These are phyloP conservation scores for Enteromius radiatus DNA, from an alignment of 2,797 vertebrate genomes.

Conservation along the genomic window DNA sequence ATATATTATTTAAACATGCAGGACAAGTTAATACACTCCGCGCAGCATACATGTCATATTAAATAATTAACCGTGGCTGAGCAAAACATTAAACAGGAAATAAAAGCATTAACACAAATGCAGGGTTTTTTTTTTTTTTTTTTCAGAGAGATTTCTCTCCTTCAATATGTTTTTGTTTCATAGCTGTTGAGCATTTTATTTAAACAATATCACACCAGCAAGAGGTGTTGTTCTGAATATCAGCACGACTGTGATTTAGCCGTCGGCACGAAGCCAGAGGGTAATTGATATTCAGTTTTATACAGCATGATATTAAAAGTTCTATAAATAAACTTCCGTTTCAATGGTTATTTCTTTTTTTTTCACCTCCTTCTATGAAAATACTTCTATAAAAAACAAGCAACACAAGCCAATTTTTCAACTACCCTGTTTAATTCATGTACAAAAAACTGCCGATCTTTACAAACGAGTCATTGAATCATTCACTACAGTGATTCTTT, in stretches of 20 bases:
- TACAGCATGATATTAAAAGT: neutral
- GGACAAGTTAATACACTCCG: slow-evolving; percentile 54
- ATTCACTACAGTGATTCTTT: neutral
- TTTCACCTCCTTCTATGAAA: neutral
- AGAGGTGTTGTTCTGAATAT: slow-evolving; percentile 19
- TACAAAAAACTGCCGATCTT: neutral
- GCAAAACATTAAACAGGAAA: slow-evolving; percentile 52
- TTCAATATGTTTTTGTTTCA: slow-evolving; percentile 11
- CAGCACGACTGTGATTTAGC: slow-evolving; percentile 5
- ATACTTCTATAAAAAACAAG: neutral
- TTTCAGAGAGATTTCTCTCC: slow-evolving; percentile 22
- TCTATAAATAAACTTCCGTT: neutral
- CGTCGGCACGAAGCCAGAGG: neutral
- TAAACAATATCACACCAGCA: slow-evolving; percentile 1
- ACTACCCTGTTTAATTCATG: neutral
- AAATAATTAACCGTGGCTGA: slow-evolving; percentile 55
- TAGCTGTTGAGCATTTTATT: slow-evolving; percentile 39
- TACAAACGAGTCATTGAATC: neutral
- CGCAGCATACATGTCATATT: slow-evolving; percentile 51
- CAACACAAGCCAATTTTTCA: neutral
- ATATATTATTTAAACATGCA: slow-evolving; percentile 62
- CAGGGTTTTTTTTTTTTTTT: slow-evolving; percentile 23
- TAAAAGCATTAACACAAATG: slow-evolving; percentile 43
- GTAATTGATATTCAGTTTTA: slow-evolving; percentile 15
- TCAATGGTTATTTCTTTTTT: neutral